Evolutionary conservation across 2,113 vertebrate species (phyloP).

Genomic region (Harpagus bidentatus): DNA sequence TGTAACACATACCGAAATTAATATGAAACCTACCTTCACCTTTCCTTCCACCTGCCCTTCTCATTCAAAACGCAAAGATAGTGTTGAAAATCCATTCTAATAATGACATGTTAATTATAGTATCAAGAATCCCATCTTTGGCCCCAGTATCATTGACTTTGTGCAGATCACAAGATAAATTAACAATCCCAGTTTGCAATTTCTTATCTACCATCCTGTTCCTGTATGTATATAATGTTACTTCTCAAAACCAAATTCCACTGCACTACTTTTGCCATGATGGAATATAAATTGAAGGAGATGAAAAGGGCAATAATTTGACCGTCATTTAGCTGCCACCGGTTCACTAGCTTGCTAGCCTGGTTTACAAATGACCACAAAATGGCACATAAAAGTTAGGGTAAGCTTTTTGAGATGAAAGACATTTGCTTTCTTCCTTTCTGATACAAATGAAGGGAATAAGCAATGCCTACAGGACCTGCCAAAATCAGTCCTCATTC

Average conservation of each 20-base stretch:
- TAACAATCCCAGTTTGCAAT: neutral
- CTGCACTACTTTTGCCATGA: neutral
- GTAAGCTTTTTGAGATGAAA: neutral
- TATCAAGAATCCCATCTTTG: neutral
- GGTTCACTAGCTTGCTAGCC: neutral
- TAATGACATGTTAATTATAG: neutral
- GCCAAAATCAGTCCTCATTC: neutral
- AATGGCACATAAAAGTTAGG: neutral
- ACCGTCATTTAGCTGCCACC: neutral
- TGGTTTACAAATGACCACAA: neutral
- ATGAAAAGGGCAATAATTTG: neutral
- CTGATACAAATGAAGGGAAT: neutral
- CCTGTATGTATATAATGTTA: neutral
- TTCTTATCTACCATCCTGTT: neutral
- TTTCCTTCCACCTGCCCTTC: neutral
- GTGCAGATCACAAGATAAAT: neutral
- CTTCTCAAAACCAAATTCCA: neutral
- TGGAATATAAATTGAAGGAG: neutral
- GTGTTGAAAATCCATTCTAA: neutral
- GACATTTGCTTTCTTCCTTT: neutral
- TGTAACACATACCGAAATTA: neutral
- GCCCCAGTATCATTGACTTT: neutral
- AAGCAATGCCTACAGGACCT: neutral
- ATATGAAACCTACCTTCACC: neutral
- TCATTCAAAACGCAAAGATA: neutral